Evolutionary conservation across 2,113 vertebrate genomes (phyloP).

Genomic region (Cyanocitta stelleri): DNA sequence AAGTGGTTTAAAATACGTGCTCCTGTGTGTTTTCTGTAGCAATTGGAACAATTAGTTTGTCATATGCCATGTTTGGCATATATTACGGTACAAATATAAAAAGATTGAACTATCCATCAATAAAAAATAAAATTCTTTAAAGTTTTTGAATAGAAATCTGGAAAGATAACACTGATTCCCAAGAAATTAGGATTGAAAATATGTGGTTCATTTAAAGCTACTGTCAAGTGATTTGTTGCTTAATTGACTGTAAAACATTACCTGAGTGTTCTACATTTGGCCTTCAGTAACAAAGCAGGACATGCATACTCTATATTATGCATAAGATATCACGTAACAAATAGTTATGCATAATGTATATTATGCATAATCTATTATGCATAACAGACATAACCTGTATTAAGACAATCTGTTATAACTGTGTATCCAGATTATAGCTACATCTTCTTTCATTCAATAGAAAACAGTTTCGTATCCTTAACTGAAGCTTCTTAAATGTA

Average conservation of each 20-base stretch:
- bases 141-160: background rate
- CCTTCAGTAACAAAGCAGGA: background rate
- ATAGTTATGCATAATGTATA: background rate
- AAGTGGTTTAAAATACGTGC: background rate
- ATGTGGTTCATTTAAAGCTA: background rate
- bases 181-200: background rate
- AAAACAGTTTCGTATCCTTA: background rate
- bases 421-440: background rate
- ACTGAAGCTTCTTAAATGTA: background rate
- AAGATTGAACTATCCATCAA: background rate
- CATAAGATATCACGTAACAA: background rate
- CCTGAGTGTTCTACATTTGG: background rate
- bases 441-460: background rate
- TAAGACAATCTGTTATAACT: background rate
- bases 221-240: background rate
- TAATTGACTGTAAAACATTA: background rate
- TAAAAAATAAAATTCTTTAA: background rate
- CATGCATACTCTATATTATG: background rate
- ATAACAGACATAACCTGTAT: background rate
- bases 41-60: background rate
- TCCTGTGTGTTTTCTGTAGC: background rate
- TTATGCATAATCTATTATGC: background rate
- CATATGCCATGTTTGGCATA: background rate
- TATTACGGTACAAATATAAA: background rate
- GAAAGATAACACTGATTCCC: background rate